phyloP scores from a whole-genome alignment of 2,888 invertebrate species.

The Uropetala carovei region DNA sequence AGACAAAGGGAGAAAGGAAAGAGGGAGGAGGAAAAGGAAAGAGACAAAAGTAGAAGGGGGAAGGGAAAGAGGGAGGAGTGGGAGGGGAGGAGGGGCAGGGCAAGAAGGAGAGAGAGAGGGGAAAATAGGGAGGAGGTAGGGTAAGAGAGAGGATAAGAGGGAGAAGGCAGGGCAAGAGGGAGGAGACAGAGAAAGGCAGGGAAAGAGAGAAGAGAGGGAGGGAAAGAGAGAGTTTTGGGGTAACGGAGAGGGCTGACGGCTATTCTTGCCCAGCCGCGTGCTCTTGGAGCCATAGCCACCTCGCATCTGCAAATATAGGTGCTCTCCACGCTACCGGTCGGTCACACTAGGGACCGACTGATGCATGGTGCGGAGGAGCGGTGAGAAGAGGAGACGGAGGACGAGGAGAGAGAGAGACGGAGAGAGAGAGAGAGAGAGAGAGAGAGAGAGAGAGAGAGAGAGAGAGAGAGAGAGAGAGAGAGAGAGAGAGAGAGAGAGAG shows the following conservation, averaged over 20 bases:
- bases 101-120: background rate
- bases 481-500: background rate
- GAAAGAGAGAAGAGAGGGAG: constrained; percentile 42
- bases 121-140: background rate
- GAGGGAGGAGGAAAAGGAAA: background rate
- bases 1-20: too few relatives aligned
- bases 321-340: constrained; percentile 30
- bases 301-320: constrained; percentile 67
- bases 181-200: constrained; percentile 16
- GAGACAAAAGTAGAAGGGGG: too few relatives aligned
- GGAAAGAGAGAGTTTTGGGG: constrained; percentile 61
- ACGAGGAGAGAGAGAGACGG: background rate
- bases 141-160: background rate
- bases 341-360: background rate
- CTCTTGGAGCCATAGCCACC: constrained; percentile 71
- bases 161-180: background rate
- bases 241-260: constrained; percentile 70
- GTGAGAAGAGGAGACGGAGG: background rate
- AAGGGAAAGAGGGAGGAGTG: background rate
- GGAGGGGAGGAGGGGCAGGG: background rate
- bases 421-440: background rate
- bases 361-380: background rate
- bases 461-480: background rate
- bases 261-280: constrained; percentile 71
- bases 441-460: background rate